Base-by-base conservation (phyloP, 1,140 invertebrate genomes). In the Cotesia typhae region DNA sequence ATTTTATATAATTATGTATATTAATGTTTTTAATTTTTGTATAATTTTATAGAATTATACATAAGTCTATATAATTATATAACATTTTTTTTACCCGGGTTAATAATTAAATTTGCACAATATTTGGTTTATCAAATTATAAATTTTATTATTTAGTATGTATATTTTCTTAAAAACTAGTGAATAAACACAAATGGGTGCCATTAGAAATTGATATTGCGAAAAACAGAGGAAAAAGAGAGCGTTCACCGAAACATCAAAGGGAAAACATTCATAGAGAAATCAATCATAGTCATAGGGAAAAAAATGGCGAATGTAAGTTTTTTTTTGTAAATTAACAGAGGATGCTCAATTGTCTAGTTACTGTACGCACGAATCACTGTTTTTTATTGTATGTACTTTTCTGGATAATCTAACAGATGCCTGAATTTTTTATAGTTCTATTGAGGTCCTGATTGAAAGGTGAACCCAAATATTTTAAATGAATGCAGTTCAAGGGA, bases 121-220 rank as follows among this genome's bases (percentile, higher is more conserved):
- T 47, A 47, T 7, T 7, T 47, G 9, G 10, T 47, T 47, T 47
- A 6, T 47, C 41, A 9, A 63, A 38, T 41, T 72, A 36, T 12
- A 4, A 9, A 53, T 36, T 36, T 67, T 65, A 51, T 70, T 38
- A 17, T 63, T 75, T 57, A 51, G 14, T 66, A 36, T 6, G 28
- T 73, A 36, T 6, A 59, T n/a, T 66, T 71, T 63, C 61, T 77
- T 68, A 68, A 4, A 38, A 77, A 81, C 4, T 82, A 90, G 89
- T 88, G 65, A 89, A 87, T 61, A 93, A 92, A 82, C 91, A 93
- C 76, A 93, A 92, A 85, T 94, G 93, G 93, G 90, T 93, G 57
- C 92, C 92, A 28, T 81, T 94, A 64, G 91, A 92, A 77, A 92
- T 94, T 70, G 92, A 93, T 76, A 75, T 92, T 72, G 81, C 87